Percentiles rank a stretch among this genome's conserved stretches.
Conservation (phyloP, 1,140 invertebrate genomes). For the Popillia japonica region DNA sequence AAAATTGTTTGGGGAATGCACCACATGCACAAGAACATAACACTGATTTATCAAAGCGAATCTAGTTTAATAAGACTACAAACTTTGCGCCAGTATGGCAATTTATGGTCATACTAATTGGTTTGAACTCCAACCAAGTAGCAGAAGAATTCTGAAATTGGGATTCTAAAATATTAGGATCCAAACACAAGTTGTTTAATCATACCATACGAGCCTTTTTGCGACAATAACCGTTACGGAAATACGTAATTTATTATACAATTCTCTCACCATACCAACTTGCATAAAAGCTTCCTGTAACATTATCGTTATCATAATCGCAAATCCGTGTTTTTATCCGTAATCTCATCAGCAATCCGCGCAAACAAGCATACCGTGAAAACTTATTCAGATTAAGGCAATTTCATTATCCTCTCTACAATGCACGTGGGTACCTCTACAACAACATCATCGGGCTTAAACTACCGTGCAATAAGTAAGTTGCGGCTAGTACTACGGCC, state of each 20-base stretch:
- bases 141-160: no score
- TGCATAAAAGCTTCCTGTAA: neutral
- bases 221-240: neutral
- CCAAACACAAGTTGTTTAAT: no score
- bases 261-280: neutral
- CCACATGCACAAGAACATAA: no score
- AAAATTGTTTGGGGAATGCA: no score
- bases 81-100: no score
- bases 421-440: neutral
- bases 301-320: slow-evolving; percentile 25
- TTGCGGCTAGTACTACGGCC: neutral
- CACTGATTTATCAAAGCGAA: no score
- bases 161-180: no score
- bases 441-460: neutral
- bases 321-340: neutral
- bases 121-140: no score
- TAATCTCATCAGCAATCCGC: slow-evolving; percentile 14
- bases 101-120: no score
- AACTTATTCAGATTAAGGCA: slow-evolving; percentile 27
- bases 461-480: slow-evolving; percentile 6
- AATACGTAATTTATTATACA: neutral
- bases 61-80: no score
- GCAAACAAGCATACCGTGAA: neutral
- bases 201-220: neutral
- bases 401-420: slow-evolving; percentile 5